Base-by-base conservation (phyloP, 1,140 invertebrate species). In the Megalonaias nervosa region DNA sequence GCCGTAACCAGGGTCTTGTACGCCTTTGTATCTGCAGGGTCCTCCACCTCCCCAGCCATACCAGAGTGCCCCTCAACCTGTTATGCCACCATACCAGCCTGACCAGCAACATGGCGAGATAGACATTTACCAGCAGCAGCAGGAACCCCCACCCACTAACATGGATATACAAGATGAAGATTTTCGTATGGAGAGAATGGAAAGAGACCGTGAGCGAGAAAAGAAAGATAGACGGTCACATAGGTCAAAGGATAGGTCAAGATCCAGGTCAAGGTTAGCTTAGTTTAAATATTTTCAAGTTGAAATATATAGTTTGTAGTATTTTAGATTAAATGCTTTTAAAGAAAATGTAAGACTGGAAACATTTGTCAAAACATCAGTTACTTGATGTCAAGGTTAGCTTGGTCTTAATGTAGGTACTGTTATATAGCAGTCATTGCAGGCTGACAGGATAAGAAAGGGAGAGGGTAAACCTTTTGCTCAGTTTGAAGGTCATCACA, bases 211-310 rank as follows among this genome's bases (percentile, higher is more conserved):
- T 16, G 82, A 84, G 17, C 64, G 81, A 60, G 79, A 81, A 61
- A 64, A 68, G 78, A 79, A 31, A 55, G 78, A 64, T 66, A 79
- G 61, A 38, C 71, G 64, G 67, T 48, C 38, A 48, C 74, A 68
- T n/a, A 70, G 23, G 79, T 82, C 60, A 23, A 78, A 21, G 71
- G 74, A 82, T 76, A 82, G 59, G 72, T 31, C 84, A 86, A 81
- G 84, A 74, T 88, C 86, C 56, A 72, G 86, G 71, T 88, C 76
- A 66, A 85, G 81, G 80, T 86, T 65, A 38, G 71, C 48, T 26
- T 72, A 2, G 1, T 38, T 67, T 67, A 21, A 26, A 26, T 67
- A 26, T 23, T 31, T 26, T 26, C n/a, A 26, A 26, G 21, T 15
- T 5, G 12, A 21, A 23, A 6, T 19, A 26, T 5, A 65, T 5